Conservation (phyloP, 2,888 invertebrate species). For the Pseudanteris insignis region DNA sequence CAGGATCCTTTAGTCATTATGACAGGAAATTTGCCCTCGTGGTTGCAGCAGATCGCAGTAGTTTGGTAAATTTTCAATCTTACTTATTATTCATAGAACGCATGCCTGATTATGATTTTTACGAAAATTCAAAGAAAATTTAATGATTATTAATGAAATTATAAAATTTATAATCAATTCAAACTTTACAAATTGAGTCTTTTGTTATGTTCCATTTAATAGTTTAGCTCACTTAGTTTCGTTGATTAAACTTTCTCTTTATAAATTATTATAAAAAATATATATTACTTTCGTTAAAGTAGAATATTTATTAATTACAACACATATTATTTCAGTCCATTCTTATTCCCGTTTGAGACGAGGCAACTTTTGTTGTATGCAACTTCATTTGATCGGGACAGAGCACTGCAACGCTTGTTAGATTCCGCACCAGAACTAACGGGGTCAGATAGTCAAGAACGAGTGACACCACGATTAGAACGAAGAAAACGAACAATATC, state of each 20-base stretch:
- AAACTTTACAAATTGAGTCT: no score
- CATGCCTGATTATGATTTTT: no score
- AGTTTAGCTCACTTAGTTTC: no score
- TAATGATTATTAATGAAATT: no score
- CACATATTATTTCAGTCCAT: no score
- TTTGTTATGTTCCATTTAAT: not conserved
- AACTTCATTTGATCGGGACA: conserved; percentile 96
- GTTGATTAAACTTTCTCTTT: no score
- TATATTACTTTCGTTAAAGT: no score
- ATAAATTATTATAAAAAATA: conserved; percentile 23
- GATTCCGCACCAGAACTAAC: conserved; percentile 91
- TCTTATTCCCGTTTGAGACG: conserved; percentile 97
- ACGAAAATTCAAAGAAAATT: no score
- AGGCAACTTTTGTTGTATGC: conserved; percentile 96
- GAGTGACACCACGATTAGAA: conserved; percentile 93
- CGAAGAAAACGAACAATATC: conserved; percentile 91
- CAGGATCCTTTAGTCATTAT: conserved; percentile 98
- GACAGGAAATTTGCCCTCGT: conserved; percentile 96
- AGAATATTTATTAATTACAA: no score
- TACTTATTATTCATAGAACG: no score
- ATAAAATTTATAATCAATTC: no score
- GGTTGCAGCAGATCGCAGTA: conserved; percentile 90
- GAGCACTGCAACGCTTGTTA: conserved; percentile 92
- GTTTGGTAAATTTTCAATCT: conserved; percentile 77
- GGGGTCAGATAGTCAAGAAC: conserved; percentile 78